Conservation (phyloP, 2,797 vertebrate genomes). For the Micromesistius poutassou region DNA sequence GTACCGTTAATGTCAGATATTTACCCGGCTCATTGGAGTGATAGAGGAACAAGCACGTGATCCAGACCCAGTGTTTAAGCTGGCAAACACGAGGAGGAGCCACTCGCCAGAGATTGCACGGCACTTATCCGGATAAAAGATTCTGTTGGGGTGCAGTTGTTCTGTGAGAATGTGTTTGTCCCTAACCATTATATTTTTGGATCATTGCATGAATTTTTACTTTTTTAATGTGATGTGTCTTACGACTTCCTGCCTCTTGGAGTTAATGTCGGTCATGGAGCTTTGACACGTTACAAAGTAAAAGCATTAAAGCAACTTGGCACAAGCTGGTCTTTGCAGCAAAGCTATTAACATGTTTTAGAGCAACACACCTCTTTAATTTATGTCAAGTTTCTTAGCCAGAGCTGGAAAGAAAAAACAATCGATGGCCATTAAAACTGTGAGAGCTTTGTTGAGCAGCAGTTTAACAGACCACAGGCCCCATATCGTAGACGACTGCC, state of each 20-base stretch:
- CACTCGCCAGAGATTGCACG: constrained; percentile 23
- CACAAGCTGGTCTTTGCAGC: constrained; percentile 40
- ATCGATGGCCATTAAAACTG: constrained; percentile 71
- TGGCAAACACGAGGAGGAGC: constrained; percentile 36
- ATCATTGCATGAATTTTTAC: background rate
- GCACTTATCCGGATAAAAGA: background rate
- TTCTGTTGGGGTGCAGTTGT: background rate
- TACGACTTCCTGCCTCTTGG: background rate
- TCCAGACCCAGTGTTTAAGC: constrained; percentile 45
- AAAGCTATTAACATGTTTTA: constrained; percentile 58
- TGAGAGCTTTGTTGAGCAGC: constrained; percentile 60
- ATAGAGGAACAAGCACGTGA: constrained; percentile 30
- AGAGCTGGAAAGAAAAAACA: constrained; percentile 62
- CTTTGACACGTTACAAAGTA: constrained; percentile 1
- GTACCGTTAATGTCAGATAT: constrained; percentile 43
- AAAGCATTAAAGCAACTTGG: constrained; percentile 17
- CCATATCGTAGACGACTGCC: constrained; percentile 54
- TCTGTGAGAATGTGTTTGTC: background rate
- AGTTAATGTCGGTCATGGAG: background rate
- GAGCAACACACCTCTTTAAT: constrained; percentile 54
- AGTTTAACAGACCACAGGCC: constrained; percentile 64
- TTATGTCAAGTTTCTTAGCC: constrained; percentile 66
- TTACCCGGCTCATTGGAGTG: constrained; percentile 27
- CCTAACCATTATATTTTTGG: background rate
- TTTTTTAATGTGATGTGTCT: background rate